These are phyloP conservation scores for Hyaena hyaena DNA, from an alignment of 2,113 vertebrate genomes.

Conservation along the genomic window DNA sequence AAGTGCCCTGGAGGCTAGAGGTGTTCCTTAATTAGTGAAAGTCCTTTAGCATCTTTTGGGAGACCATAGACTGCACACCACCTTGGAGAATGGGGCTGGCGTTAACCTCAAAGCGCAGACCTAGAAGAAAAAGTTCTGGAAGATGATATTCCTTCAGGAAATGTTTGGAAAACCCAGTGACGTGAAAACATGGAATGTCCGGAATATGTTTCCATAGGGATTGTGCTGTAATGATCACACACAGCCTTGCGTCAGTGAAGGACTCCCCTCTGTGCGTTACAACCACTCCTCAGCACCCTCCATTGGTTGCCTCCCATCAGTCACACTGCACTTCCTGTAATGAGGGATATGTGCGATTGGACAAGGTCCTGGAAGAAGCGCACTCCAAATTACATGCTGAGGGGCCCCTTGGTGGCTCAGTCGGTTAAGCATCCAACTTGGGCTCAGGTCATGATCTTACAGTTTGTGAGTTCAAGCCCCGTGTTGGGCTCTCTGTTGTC, in stretches of 20 bases:
- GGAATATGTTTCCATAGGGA: background rate
- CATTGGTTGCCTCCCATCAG: accelerated
- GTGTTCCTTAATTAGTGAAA: background rate
- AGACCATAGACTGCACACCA: background rate
- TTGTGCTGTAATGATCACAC: background rate
- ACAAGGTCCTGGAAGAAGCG: background rate
- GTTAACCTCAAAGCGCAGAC: background rate
- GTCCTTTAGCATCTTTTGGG: background rate
- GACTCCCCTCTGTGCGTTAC: background rate
- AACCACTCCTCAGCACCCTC: accelerated
- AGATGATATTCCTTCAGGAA: background rate
- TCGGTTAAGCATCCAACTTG: no score
- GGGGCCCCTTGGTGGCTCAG: no score
- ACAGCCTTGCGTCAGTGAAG: background rate
- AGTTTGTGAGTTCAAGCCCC: no score
- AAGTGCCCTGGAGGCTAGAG: background rate
- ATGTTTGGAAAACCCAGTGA: background rate
- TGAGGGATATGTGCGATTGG: background rate
- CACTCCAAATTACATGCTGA: background rate
- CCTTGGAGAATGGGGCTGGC: background rate
- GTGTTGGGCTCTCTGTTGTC: no score
- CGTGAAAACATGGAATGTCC: background rate
- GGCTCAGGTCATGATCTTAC: no score
- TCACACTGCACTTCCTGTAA: accelerated
- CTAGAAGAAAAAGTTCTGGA: background rate